Base-by-base conservation (phyloP, 2,797 vertebrate species). In the Poecilia wingei region DNA sequence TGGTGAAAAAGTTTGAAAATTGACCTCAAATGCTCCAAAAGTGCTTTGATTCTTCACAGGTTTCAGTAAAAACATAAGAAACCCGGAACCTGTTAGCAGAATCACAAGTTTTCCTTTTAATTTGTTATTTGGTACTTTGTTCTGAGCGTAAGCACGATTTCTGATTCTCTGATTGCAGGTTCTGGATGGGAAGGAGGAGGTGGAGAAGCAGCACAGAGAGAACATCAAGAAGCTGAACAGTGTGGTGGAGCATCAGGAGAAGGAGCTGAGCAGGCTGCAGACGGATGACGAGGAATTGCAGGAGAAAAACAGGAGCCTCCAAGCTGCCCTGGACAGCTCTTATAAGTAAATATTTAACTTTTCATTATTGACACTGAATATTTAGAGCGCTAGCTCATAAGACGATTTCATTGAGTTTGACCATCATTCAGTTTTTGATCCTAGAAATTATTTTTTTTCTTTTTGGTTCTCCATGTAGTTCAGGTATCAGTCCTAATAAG, bases 181-280 rank as follows among this genome's bases (percentile, higher is more conserved):
- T 57, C 94, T 99, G 46, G 98, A 99, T 88, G 97, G 96, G 69
- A 99, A 99, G 89, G 98, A 99, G 66, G 98, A 99, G 61, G 93
- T 99, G 59, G 98, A 99, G 93, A 98, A 96, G 83, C 98, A 99
- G 79, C 98, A 99, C 85, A 94, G 98, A 87, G 98, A 99, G 74
- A 99, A 94, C 94, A 99, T 99, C 89, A 98, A 96, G 92, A 98
- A 97, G 84, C 94, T 99, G 51, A 99, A 97, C 77, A 88, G 86
- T 22, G 91, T 98, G 84, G 98, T 98, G 49, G 98, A 99, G 88
- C 94, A 93, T 13, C 98, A 99, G 80, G 98, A 99, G 86, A 98
- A 97, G 74, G 97, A 99, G 77, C 91, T 97, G 81, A 90, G 89
- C 85, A 94, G 92, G 74, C 91, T 98, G 82, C 97, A 98, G 78